These are phyloP conservation scores for Sinocyclocheilus rhinocerous DNA, from an alignment of 2,113 vertebrate species.

Conservation along the genomic window DNA sequence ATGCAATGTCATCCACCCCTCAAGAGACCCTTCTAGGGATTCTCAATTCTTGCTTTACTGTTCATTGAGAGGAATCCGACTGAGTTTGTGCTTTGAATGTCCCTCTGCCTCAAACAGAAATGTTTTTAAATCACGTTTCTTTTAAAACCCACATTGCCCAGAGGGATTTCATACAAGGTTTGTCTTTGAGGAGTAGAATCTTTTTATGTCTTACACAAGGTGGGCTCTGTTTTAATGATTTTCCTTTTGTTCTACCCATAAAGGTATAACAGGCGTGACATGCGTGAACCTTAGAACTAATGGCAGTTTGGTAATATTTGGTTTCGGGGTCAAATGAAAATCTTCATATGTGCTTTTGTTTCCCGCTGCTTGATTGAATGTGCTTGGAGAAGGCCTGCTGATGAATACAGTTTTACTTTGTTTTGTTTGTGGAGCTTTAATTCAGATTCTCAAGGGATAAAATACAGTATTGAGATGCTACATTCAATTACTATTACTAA, in stretches of 20 bases:
- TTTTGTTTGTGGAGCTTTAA: conserved; percentile 11
- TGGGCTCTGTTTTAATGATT: conserved; percentile 73
- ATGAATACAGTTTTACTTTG: neutral
- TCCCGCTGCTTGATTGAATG: neutral
- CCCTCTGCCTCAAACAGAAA: conserved; percentile 66
- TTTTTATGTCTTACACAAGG: conserved; percentile 76
- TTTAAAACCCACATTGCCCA: conserved; percentile 74
- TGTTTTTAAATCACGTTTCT: conserved; percentile 66
- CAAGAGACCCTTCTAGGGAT: conserved; percentile 34
- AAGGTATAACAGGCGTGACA: conserved; percentile 68
- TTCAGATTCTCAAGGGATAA: neutral
- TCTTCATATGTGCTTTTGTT: conserved; percentile 29
- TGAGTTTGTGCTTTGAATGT: conserved; percentile 72
- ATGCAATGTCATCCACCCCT: neutral
- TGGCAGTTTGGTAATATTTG: conserved; percentile 8
- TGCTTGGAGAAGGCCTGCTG: neutral
- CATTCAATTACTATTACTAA: neutral
- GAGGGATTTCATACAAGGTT: conserved; percentile 72
- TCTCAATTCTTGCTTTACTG: conserved; percentile 60
- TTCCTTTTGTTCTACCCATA: conserved; percentile 73
- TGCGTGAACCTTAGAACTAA: conserved; percentile 71
- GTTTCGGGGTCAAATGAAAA: conserved; percentile 44
- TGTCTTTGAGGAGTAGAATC: conserved; percentile 62
- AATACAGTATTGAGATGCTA: conserved; percentile 2
- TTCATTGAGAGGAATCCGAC: conserved; percentile 72